Evolutionary conservation across 1,140 invertebrate species (phyloP), one percentile per base, ranked within the genome.

Genomic region (Pseudomyrmex gracilis): DNA sequence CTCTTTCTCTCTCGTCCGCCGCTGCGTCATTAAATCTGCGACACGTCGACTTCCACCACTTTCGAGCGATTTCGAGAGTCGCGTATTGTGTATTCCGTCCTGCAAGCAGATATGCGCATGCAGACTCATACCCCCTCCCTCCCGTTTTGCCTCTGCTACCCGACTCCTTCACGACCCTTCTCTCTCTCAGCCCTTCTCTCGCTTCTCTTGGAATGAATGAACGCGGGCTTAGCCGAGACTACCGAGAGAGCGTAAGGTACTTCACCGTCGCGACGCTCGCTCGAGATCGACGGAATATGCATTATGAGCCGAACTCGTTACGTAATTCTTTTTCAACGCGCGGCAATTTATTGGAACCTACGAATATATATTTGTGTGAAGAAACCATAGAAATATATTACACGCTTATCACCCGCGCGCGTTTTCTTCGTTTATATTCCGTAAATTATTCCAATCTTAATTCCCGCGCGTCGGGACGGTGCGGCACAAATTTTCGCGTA

Each of bases 21-120:
- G 57, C 67, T 53, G 66, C 55, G 20, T 85, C 80, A 85, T 85
- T 85, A 85, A 83, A 70, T 66, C 73, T 47, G 80, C 64, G 71
- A 49, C 63, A 49, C 70, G 51, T 57, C 61, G 70, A 49, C 71
- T 66, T 53, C 47, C 47, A 43, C 9, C 60, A n/a, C 58, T 76
- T 76, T 76, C 73, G n/a, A 66, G 73, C 12, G 34, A 68, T 80
- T 84, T 78, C 47, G 20, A 64, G 43, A 45, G 34, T 84, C 47
- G 82, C 63, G 49, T 80, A 80, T 77, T 51, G 53, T 66, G 49
- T 63, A 66, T 66, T 66, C 82, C 43, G 34, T 20, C 34, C 47
- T 67, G 73, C 71, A 76, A 53, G 71, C 71, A 74, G 24, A 66
- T 77, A 64, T 73, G 34, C 34, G 34, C 58, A 60, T 61, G 57